Evolutionary conservation across 2,797 vertebrate species (phyloP), one percentile per base, ranked within the genome.

Genomic region (Rhinophrynus dorsalis): DNA sequence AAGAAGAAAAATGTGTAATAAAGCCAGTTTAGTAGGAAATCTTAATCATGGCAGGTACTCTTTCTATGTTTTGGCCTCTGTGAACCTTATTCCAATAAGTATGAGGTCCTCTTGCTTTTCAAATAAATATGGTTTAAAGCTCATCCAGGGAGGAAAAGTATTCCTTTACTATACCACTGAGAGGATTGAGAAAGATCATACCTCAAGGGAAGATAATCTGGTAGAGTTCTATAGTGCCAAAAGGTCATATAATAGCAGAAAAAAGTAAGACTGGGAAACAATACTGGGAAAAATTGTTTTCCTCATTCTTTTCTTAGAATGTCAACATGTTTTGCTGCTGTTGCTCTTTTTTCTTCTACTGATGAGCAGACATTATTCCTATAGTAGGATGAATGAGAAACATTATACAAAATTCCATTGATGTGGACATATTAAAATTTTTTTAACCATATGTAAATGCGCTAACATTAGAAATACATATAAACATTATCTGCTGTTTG

Each of bases 141-240:
- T 71, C 60, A 57, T 71, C 68, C 52, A 71, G 29, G 44, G 32
- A 57, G 58, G 68, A 71, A 64, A 71, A 71, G 57, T 24, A 71
- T 71, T 71, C 60, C 32, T 71, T 71, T 71, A 38, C 64, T 71
- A 51, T 26, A 71, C 68, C 51, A 71, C 68, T 71, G 60, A 64
- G 60, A 71, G 52, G 52, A 71, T 64, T 64, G 60, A 50, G 24
- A 71, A 64, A 71, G 68, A 60, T 71, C 60, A 71, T 71, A 57
- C 68, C 68, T 71, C 68, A 71, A 64, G 60, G 60, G 68, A 64
- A 40, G 42, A 64, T 40, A 64, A 57, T 64, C 68, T 71, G 52
- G 64, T 71, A 71, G 68, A 71, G 68, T 71, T 71, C 52, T 64
- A 33, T 21, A 50, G 42, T 57, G 60, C 42, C 60, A 64, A 71